Conservation (phyloP, 2,888 invertebrate species). For the Andrena bicolor region DNA sequence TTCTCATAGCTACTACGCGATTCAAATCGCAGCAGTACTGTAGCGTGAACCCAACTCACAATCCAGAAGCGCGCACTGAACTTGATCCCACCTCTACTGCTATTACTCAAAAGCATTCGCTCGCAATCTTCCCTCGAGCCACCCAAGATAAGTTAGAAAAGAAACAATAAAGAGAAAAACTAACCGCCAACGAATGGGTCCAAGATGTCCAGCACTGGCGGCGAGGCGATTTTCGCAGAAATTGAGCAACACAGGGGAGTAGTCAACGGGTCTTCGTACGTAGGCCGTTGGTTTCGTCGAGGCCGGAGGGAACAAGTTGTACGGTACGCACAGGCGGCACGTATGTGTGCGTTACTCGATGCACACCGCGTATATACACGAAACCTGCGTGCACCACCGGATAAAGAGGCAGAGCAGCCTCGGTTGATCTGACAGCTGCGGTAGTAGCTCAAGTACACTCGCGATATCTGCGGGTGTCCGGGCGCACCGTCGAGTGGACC, state of each 20-base stretch:
- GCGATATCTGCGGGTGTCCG: not conserved
- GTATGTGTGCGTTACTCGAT: conserved; percentile 35
- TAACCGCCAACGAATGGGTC: conserved; percentile 29
- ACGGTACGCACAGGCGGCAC: conserved; percentile 37
- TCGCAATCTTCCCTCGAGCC: not conserved
- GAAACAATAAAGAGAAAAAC: not conserved
- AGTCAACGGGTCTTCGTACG: conserved; percentile 41
- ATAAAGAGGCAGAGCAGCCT: conserved; percentile 43
- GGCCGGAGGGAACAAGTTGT: conserved; percentile 48
- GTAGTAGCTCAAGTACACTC: conserved; percentile 50
- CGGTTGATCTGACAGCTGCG: conserved; percentile 69
- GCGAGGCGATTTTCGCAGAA: conserved; percentile 47
- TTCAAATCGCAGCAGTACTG: not conserved
- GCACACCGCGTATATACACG: conserved; percentile 45
- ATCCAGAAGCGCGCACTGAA: conserved; percentile 9
- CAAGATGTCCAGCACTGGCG: conserved; percentile 27
- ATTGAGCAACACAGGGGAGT: conserved; percentile 30
- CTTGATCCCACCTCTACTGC: not conserved
- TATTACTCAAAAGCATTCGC: conserved; percentile 8
- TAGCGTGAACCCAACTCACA: not conserved
- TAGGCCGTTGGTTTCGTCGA: conserved; percentile 23
- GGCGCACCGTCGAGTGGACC: not conserved
- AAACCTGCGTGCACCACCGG: conserved; percentile 44
- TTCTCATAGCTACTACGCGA: not conserved
- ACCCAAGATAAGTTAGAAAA: too few species aligned